Base-by-base conservation (phyloP, 1,140 invertebrate species). In the Harpegnathos saltator region DNA sequence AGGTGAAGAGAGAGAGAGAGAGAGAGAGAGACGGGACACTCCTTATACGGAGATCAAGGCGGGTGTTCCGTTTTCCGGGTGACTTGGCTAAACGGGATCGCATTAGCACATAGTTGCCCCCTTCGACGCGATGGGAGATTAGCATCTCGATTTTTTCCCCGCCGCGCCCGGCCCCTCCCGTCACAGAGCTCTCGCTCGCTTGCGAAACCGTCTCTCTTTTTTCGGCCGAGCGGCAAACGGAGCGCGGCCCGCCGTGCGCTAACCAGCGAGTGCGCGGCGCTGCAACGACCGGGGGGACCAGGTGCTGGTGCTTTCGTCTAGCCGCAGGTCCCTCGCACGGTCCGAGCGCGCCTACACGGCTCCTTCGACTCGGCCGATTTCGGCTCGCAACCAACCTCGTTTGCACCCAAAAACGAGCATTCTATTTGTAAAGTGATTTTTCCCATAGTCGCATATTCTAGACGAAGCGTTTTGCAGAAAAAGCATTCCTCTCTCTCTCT, bases 81-180 rank as follows among this genome's bases (percentile, higher is more conserved):
- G 93, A 94, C 94, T 94, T 94, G 93, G 87, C 94, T 94, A 94
- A 94, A 94, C 92, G 91, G 93, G 94, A 94, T 94, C 91, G 93
- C 93, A 94, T 94, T 94, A 94, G 92, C 92, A 92, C 93, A 91
- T 90, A 92, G 90, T 93, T 91, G 89, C 89, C 91, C 89, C 92
- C 91, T 90, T 89, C 89, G 87, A 84, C 84, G 87, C 83, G 85
- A 90, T 89, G 85, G 89, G 90, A 94, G 93, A 94, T 94, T 94
- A 94, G 91, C 92, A 93, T 94, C 93, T 93, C 90, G 73, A 89
- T 85, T 89, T 89, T 91, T 90, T 89, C 88, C 9, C 19, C 59
- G 44, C 38, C 61, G n/a, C 29, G 17, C 17, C 14, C 17, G 58
- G 44, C n/a, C 48, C 58, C 17, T 81, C 58, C 50, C 5, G 22